Evolutionary conservation across 1,140 invertebrate species (phyloP).

Genomic region (Apis cerana): DNA sequence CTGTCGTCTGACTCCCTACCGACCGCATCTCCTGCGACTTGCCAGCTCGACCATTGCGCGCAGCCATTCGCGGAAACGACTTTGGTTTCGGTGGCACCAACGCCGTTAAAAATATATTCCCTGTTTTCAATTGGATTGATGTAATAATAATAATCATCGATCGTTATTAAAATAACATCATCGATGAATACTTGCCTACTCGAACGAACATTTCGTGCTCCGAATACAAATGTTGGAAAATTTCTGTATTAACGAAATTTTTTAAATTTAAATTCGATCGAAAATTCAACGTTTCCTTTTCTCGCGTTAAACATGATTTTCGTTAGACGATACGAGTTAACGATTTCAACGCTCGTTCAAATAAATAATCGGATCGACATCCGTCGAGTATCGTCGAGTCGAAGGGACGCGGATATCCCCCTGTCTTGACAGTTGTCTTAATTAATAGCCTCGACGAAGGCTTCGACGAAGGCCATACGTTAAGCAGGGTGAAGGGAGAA

Average conservation of each 20-base stretch:
- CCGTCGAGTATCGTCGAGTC: not conserved
- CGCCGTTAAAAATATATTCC: not conserved
- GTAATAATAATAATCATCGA: too few species aligned
- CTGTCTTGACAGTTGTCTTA: constrained; percentile 23
- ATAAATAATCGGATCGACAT: constrained; percentile 30
- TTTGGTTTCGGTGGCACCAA: not conserved
- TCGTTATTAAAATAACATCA: not conserved
- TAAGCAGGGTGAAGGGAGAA: constrained; percentile 12
- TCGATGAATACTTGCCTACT: too few species aligned
- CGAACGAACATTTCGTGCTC: not conserved
- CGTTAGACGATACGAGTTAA: constrained; percentile 5
- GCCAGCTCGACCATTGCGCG: too few species aligned
- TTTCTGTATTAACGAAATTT: too few species aligned
- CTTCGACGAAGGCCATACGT: constrained; percentile 12
- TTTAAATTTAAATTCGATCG: too few species aligned
- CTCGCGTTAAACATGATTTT: too few species aligned
- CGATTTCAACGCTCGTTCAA: constrained; percentile 42
- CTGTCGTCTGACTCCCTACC: constrained; percentile 42
- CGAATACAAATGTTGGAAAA: too few species aligned
- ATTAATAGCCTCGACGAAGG: constrained; percentile 44
- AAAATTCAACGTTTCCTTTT: too few species aligned
- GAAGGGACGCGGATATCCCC: not conserved
- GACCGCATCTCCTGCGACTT: constrained; percentile 22
- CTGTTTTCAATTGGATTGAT: not conserved
- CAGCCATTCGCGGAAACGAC: not conserved